A percentile compares a stretch with the other conserved stretches of the same genome.
Evolutionary conservation across 2,888 invertebrate species (phyloP).

Genomic region (Brachylomia viminalis): DNA sequence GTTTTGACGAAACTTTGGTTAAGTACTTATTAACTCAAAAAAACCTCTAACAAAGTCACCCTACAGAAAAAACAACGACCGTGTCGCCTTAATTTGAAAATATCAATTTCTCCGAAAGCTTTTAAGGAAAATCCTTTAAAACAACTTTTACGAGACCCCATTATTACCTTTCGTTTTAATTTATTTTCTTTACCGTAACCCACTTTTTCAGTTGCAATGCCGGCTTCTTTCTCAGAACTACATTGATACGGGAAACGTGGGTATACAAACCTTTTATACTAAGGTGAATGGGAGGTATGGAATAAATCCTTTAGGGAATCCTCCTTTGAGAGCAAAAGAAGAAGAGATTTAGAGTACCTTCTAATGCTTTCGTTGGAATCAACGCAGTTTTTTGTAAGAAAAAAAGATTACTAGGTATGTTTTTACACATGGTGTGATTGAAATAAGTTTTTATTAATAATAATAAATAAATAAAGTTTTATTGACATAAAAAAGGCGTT

Average conservation of each 20-base stretch:
- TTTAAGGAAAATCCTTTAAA: conserved; percentile 46
- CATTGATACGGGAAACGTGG: conserved; percentile 16
- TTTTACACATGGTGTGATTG: not conserved
- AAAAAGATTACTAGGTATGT: not conserved
- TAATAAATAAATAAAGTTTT: too few species aligned
- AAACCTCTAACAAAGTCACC: not conserved
- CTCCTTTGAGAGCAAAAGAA: conserved; percentile 32
- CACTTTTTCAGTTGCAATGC: conserved; percentile 35
- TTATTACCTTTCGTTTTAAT: conserved; percentile 47
- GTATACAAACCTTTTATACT: conserved; percentile 33
- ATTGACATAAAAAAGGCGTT: too few species aligned
- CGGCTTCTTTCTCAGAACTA: conserved; percentile 25
- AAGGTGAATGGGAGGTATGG: conserved; percentile 28
- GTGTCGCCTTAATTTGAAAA: conserved; percentile 44
- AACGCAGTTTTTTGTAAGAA: not conserved
- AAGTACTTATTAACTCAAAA: conserved; percentile 24
- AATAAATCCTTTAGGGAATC: conserved; percentile 44
- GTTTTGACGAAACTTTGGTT: too few species aligned
- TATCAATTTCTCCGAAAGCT: conserved; percentile 52
- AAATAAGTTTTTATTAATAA: not conserved
- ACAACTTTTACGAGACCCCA: conserved; percentile 32
- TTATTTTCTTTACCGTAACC: conserved; percentile 46
- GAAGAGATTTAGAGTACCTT: conserved; percentile 3
- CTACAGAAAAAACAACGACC: conserved; percentile 30
- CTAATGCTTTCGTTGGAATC: conserved; percentile 4